Evolutionary conservation across 2,888 invertebrate species (phyloP).

Genomic region (Caenorhabditis afra): DNA sequence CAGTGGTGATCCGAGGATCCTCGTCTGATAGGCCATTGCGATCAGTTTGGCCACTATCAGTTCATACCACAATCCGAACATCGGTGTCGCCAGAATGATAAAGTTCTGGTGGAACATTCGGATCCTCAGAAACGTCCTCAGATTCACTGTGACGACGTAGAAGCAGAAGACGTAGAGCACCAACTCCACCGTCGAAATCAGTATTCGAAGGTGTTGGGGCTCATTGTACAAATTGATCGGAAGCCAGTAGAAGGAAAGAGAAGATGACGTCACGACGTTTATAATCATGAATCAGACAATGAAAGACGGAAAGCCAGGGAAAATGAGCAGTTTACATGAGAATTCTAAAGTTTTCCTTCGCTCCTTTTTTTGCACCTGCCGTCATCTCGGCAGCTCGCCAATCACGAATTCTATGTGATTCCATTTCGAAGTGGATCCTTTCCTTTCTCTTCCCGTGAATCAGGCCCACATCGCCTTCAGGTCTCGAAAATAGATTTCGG

Average conservation of each 20-base stretch:
- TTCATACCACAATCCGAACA: slow-evolving; percentile 40
- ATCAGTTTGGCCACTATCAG: slow-evolving; percentile 29
- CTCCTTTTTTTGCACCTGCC: no score
- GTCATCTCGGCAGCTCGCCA: no score
- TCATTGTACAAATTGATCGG: slow-evolving; percentile 29
- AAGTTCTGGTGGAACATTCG: slow-evolving; percentile 41
- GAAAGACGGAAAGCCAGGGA: neutral
- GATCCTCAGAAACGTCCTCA: slow-evolving; percentile 10
- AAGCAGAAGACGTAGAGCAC: slow-evolving; percentile 7
- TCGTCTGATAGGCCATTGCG: slow-evolving; percentile 25
- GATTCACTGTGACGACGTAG: slow-evolving; percentile 17
- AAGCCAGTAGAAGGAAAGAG: neutral
- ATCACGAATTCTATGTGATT: no score
- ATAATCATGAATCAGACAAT: no score
- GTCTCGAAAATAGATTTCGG: slow-evolving; percentile 24
- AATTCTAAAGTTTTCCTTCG: no score
- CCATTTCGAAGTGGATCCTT: no score
- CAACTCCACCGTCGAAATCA: slow-evolving; percentile 1
- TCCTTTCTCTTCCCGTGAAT: no score
- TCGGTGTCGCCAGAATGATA: slow-evolving; percentile 20
- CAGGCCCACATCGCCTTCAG: slow-evolving; percentile 26
- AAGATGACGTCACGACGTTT: neutral
- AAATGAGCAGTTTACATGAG: neutral
- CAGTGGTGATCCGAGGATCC: neutral
- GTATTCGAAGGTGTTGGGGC: neutral